These are phyloP conservation scores for Halictus ligatus DNA, from an alignment of 2,888 invertebrate species.

Conservation along the genomic window DNA sequence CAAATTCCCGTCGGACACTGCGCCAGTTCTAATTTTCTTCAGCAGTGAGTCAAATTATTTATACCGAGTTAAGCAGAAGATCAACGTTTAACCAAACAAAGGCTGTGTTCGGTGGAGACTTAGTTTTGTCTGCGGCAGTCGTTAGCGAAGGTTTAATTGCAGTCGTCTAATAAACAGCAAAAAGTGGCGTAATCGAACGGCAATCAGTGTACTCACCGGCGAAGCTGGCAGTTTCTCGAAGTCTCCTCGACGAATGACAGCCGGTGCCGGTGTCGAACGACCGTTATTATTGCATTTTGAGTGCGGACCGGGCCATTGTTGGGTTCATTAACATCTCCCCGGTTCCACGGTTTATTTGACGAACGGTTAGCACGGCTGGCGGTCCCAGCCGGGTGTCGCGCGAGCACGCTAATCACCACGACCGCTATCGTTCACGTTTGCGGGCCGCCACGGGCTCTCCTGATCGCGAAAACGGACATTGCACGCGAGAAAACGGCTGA, in stretches of 20 bases:
- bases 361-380: conserved; percentile 60
- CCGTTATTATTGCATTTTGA: conserved; percentile 67
- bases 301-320: conserved; percentile 47
- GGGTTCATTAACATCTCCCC: conserved; percentile 62
- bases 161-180: background rate
- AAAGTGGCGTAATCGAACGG: background rate
- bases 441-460: background rate
- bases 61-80: background rate
- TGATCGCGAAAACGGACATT: background rate
- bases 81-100: too few relatives aligned
- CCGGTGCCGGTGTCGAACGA: conserved; percentile 34
- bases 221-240: conserved; percentile 49
- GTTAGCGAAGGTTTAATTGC: background rate
- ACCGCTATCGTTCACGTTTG: conserved; percentile 58
- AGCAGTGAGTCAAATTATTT: background rate
- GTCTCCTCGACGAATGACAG: conserved; percentile 58
- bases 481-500: background rate
- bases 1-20: background rate
- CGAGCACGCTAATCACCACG: conserved; percentile 60
- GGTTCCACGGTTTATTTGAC: conserved; percentile 62
- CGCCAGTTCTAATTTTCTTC: background rate
- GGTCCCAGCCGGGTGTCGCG: conserved; percentile 46
- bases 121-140: background rate
- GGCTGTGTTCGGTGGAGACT: background rate
- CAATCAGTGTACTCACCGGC: conserved; percentile 52